Percentiles rank a stretch among this genome's conserved stretches.
These are phyloP conservation scores for Syngnathus typhle DNA, from an alignment of 2,113 vertebrate species.

Conservation along the genomic window DNA sequence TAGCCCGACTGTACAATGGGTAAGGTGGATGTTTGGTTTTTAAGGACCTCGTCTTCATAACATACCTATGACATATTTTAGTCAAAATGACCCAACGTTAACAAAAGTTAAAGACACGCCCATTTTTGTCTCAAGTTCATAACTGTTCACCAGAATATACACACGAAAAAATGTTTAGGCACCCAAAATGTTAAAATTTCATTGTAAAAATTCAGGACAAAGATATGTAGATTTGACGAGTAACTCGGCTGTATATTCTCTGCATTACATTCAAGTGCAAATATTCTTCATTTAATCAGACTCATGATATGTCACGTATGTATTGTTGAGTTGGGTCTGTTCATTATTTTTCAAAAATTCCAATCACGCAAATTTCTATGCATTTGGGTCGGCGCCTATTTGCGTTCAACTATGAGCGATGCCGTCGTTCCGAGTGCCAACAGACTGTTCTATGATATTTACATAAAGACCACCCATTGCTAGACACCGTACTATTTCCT, in stretches of 20 bases:
- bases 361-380: not conserved
- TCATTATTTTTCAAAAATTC: not conserved
- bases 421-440: conserved; percentile 15
- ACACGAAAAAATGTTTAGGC: too few relatives aligned
- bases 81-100: too few relatives aligned
- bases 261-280: too few relatives aligned
- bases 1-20: too few relatives aligned
- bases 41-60: not conserved
- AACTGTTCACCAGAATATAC: not conserved
- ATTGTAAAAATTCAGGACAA: too few relatives aligned
- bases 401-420: conserved; percentile 16
- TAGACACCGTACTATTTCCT: conserved; percentile 42
- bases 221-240: not conserved
- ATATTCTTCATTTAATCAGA: not conserved
- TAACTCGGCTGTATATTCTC: not conserved
- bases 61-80: too few relatives aligned
- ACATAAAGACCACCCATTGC: conserved; percentile 56
- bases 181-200: too few relatives aligned
- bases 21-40: not conserved
- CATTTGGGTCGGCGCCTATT: conserved; percentile 14
- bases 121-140: too few relatives aligned
- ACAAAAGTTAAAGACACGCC: too few relatives aligned
- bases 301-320: not conserved
- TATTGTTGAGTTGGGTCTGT: not conserved
- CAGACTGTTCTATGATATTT: conserved; percentile 17